Evolutionary conservation across 2,888 invertebrate species (phyloP).

Genomic region (Ommatoiulus sabulosus): DNA sequence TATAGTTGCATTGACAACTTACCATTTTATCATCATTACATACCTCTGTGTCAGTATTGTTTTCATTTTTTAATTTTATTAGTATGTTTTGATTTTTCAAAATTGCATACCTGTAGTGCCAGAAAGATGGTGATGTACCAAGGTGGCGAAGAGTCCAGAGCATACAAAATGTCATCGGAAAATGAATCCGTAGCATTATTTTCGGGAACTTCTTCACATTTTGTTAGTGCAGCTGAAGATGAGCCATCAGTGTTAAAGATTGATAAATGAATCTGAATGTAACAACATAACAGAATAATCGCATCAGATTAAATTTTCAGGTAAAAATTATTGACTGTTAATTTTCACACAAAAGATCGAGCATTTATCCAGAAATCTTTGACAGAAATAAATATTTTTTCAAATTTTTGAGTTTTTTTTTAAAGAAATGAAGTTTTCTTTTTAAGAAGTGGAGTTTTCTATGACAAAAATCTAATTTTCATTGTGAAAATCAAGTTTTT

Average conservation of each 20-base stretch:
- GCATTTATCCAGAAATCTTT: too few relatives aligned
- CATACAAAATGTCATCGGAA: conserved; percentile 70
- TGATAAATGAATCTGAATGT: neutral
- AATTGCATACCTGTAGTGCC: conserved; percentile 77
- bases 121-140: conserved; percentile 87
- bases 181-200: neutral
- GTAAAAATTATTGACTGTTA: too few relatives aligned
- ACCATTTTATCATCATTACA: too few relatives aligned
- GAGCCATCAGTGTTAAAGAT: neutral
- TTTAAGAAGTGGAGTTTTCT: too few relatives aligned
- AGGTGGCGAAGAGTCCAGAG: conserved; percentile 83
- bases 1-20: neutral
- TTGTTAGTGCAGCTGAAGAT: neutral
- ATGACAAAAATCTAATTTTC: too few relatives aligned
- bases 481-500: too few relatives aligned
- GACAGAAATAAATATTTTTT: too few relatives aligned
- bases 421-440: too few relatives aligned
- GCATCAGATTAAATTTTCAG: too few relatives aligned
- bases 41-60: neutral
- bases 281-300: too few relatives aligned
- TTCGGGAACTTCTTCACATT: neutral
- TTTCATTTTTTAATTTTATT: neutral
- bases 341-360: too few relatives aligned
- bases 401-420: too few relatives aligned
- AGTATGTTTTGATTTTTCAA: neutral